These are phyloP conservation scores for Naso thynnoides DNA, from an alignment of 2,797 vertebrate species.

Conservation along the genomic window DNA sequence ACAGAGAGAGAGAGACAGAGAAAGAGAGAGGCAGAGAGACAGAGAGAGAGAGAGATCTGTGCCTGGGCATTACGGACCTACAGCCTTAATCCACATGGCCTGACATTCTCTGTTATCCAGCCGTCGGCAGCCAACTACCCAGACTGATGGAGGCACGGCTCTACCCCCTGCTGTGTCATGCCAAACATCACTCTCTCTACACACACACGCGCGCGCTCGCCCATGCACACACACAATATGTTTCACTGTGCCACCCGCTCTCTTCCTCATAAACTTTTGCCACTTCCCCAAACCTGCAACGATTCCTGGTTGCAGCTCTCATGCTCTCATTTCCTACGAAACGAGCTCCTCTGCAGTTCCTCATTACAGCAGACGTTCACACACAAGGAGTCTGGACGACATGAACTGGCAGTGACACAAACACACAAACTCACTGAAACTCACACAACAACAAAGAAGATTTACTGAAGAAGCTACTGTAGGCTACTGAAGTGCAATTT, in stretches of 20 bases:
- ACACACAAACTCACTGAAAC: neutral
- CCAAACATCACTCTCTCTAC: constrained; percentile 48
- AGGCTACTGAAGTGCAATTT: neutral
- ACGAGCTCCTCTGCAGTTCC: constrained; percentile 56
- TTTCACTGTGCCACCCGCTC: constrained; percentile 30
- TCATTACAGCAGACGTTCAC: constrained; percentile 45
- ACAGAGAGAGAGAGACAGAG: constrained; percentile 17
- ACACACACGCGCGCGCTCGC: no score
- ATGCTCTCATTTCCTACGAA: constrained; percentile 62
- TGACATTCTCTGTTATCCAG: constrained; percentile 77
- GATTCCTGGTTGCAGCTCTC: constrained; percentile 51
- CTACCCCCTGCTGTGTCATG: constrained; percentile 61
- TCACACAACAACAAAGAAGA: neutral
- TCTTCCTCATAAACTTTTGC: constrained; percentile 66
- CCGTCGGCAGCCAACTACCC: constrained; percentile 62
- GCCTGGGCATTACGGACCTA: constrained; percentile 74
- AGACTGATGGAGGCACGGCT: constrained; percentile 62
- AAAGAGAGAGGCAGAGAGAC: constrained; percentile 18
- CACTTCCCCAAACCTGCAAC: constrained; percentile 75
- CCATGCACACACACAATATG: constrained; percentile 17
- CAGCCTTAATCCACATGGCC: constrained; percentile 82
- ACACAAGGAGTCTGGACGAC: constrained; percentile 27
- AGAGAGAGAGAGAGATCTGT: constrained; percentile 54
- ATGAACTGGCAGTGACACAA: constrained; percentile 7
- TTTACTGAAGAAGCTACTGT: neutral